Evolutionary conservation across 2,797 vertebrate genomes (phyloP), one percentile per base, ranked within the genome.

Genomic region (Harpagifer antarcticus): DNA sequence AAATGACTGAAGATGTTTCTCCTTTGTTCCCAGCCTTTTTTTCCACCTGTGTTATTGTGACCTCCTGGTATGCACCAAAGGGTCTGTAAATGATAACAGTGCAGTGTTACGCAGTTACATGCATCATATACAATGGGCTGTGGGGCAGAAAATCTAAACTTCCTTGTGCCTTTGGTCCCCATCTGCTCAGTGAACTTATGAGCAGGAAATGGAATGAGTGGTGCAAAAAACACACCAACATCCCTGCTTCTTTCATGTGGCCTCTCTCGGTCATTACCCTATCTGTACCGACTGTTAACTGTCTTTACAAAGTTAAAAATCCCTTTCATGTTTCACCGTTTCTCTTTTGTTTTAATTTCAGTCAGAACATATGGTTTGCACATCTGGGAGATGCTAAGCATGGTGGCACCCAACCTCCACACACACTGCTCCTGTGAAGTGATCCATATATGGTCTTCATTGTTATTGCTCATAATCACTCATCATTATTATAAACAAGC

Each of bases 361-460:
- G 94, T 96, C 94, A 87, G 95, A 97, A 95, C 97, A 98, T 97
- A 96, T 96, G 96, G 95, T 93, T 94, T 93, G 95, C 95, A 96
- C 96, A 96, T 96, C 96, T 96, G 96, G 95, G 96, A 96, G 95
- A 97, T 95, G 96, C 91, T 91, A 94, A 78, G 88, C 86, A 91
- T 87, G 88, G 79, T 92, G 90, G 83, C 90, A 87, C 85, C 78
- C 88, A 83, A 37, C 79, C 84, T 81, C 83, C 72, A 77, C 80
- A 71, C 85, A 82, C 84, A 53, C 68, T 53, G 86, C 87, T 88
- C 79, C 86, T 89, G 91, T 91, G 91, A 92, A 94, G 90, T 92
- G 88, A 94, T 91, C 92, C 92, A 90, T 93, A 91, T 91, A 92
- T 93, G 91, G 86, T 88, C 90, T 79, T 90, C 89, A 89, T 87